Evolutionary conservation across 64 coral and sea anemone species (phyloP), one percentile per base, ranked within the genome.

Genomic region (Catalaphyllia jardinei): DNA sequence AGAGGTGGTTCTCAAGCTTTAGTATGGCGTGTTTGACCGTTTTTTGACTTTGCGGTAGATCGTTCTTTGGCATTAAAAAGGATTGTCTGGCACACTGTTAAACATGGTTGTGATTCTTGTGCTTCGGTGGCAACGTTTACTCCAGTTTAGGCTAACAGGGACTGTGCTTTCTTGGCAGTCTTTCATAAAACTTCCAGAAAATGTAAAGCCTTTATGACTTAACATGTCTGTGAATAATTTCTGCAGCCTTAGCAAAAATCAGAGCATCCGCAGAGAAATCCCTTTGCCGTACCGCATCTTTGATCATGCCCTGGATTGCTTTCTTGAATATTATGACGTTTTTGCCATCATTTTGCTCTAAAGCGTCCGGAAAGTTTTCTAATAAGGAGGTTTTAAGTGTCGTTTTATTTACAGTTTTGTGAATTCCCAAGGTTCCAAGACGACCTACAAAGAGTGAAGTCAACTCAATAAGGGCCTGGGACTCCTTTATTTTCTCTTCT

Each of bases 301-400:
- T 88, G 2, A 93, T 20, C 1, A 93, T 33, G 29, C n/a, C 61
- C 15, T 11, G 54, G 29, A 93, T 49, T 33, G 55, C 78, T 38
- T 84, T 71, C 29, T 49, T 42, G 61, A 93, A 93, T 60, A 93
- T 24, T 3, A 88, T 0, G 29, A 78, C 89, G 28, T 78, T 93
- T 88, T 35, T 74, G 10, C 92, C 86, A 69, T 93, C 86, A 84
- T 13, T 93, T 89, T 93, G 86, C 83, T 93, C 87, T 93, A 77
- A 11, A 19, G 77, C 31, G 3, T 31, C 65, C 0, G 27, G 38
- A 22, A 71, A 89, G 73, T 88, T 79, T 62, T 82, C 50, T 25
- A 93, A 82, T n/a, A n/a, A n/a, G n/a, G n/a, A n/a, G n/a, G n/a
- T n/a, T n/a, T n/a, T n/a, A n/a, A n/a, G n/a, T n/a, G n/a, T n/a